Percentiles rank a stretch among this genome's conserved stretches.
phyloP scores from a whole-genome alignment of 2,888 invertebrate genomes.

The Apamea anceps region DNA sequence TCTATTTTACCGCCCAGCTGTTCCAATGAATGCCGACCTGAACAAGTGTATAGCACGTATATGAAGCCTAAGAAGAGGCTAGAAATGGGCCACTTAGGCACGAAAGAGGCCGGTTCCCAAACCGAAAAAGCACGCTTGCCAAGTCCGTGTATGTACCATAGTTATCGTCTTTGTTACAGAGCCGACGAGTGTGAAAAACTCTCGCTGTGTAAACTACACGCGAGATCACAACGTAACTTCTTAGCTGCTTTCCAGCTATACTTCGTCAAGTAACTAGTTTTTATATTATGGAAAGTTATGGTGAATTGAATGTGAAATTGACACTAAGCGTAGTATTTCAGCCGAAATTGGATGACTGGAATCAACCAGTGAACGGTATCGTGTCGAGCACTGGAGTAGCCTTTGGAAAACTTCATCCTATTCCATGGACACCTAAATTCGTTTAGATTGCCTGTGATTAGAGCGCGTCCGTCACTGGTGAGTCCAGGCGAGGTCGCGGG shows the following conservation, averaged over 20 bases:
- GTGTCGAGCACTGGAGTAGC: background rate
- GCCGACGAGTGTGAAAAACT: conserved; percentile 83
- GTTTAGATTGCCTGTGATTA: background rate
- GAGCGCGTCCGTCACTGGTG: too few relatives aligned
- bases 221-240: conserved; percentile 78
- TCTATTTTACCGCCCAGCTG: too few relatives aligned
- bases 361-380: background rate
- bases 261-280: conserved; percentile 82
- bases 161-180: conserved; percentile 47
- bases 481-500: too few relatives aligned
- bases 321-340: background rate
- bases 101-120: too few relatives aligned
- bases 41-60: background rate
- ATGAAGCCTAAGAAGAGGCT: background rate
- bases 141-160: background rate
- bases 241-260: conserved; percentile 84
- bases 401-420: background rate
- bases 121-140: background rate
- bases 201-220: conserved; percentile 83
- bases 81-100: background rate
- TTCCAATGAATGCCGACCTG: too few relatives aligned
- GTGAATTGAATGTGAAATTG: background rate
- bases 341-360: too few relatives aligned
- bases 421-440: background rate
- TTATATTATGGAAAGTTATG: background rate